Conservation (phyloP, 2,797 vertebrate species). For the Mallotus villosus region DNA sequence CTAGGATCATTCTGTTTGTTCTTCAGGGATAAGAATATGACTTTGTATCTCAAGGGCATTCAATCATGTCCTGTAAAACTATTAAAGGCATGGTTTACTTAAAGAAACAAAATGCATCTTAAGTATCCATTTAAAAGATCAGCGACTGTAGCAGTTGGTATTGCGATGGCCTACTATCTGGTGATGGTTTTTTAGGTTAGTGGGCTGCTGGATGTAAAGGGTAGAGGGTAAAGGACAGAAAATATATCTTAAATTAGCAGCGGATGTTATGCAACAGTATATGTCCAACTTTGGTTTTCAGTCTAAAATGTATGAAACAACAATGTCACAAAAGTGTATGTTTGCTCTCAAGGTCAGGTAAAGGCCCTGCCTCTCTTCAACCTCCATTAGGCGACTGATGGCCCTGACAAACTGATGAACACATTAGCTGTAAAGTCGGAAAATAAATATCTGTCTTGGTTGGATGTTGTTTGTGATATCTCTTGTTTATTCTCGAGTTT, state of each 20-base stretch:
- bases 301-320: conserved; percentile 22
- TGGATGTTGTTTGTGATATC: background rate
- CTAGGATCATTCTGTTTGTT: conserved; percentile 21
- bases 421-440: conserved; percentile 42
- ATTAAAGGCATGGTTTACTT: background rate
- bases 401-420: conserved; percentile 29
- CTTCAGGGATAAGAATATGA: conserved; percentile 19
- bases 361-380: conserved; percentile 35
- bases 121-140: background rate
- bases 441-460: conserved; percentile 4
- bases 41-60: conserved; percentile 14
- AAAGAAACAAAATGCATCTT: background rate
- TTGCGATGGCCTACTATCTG: background rate
- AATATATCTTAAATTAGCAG: conserved; percentile 32
- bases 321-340: conserved; percentile 42
- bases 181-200: conserved; percentile 8
- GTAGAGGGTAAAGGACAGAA: conserved; percentile 33
- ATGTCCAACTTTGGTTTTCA: conserved; percentile 23
- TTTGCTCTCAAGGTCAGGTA: conserved; percentile 54
- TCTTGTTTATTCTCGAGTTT: conserved; percentile 4
- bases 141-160: background rate
- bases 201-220: conserved; percentile 41
- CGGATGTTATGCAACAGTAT: conserved; percentile 10
- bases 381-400: conserved; percentile 49
- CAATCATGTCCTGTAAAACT: conserved; percentile 23